Evolutionary conservation across 1,140 invertebrate species (phyloP).

Genomic region (Anthonomus grandis): DNA sequence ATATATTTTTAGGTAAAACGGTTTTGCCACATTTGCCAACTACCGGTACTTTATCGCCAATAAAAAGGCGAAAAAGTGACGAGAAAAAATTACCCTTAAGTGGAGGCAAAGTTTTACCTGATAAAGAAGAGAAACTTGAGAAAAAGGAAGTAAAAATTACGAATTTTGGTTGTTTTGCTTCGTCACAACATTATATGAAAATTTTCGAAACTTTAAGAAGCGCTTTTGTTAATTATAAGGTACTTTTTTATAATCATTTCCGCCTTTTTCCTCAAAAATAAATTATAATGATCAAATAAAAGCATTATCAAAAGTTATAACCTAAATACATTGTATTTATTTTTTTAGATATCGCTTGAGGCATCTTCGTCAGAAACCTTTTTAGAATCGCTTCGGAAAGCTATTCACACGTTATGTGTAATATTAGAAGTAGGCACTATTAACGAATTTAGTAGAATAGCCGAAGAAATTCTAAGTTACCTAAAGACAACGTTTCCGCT

Average conservation of each 20-base stretch:
- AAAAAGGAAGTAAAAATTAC: conserved; percentile 49
- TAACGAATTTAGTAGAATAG: conserved; percentile 67
- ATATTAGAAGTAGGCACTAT: conserved; percentile 74
- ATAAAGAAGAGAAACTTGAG: conserved; percentile 42
- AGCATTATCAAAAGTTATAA: too few species aligned
- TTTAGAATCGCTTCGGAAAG: conserved; percentile 63
- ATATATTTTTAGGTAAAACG: too few species aligned
- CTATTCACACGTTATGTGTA: conserved; percentile 66
- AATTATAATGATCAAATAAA: too few species aligned
- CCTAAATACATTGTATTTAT: too few species aligned
- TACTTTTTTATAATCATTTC: too few species aligned
- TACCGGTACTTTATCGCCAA: conserved; percentile 50
- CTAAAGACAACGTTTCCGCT: conserved; percentile 68
- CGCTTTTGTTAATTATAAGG: conserved; percentile 78
- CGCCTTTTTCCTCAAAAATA: too few species aligned
- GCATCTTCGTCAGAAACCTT: conserved; percentile 71
- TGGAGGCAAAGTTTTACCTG: conserved; percentile 4
- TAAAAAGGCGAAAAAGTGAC: conserved; percentile 51
- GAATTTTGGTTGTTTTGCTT: conserved; percentile 61
- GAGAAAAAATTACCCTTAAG: conserved; percentile 11
- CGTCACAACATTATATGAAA: conserved; percentile 72
- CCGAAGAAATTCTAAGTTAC: conserved; percentile 79
- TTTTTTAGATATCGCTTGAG: conserved; percentile 71
- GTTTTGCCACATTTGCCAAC: conserved; percentile 51
- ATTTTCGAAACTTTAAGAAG: conserved; percentile 71